These are phyloP conservation scores for Dipodomys merriami DNA, from an alignment of 2,113 vertebrate genomes.

Conservation along the genomic window DNA sequence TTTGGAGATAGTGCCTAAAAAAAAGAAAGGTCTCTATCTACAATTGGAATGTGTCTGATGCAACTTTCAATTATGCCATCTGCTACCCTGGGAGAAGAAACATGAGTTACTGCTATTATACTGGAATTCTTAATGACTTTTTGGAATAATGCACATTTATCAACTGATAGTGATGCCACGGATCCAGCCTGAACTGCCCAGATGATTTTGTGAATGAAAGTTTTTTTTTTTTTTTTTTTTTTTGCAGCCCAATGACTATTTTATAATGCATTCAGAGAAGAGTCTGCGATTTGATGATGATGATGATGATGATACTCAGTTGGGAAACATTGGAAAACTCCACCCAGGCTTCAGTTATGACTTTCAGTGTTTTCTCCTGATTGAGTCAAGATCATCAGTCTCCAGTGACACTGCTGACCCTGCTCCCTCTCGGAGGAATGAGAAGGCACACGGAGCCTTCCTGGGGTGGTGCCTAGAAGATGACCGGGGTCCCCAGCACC, in stretches of 20 bases:
- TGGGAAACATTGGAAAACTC: neutral
- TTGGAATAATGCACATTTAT: too few species aligned
- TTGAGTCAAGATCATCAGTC: neutral
- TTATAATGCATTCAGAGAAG: neutral
- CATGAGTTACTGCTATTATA: neutral
- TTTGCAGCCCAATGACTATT: neutral
- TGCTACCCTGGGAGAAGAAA: neutral
- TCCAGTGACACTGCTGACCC: neutral
- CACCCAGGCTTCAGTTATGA: rapidly evolving
- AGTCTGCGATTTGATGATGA: neutral
- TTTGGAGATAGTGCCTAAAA: neutral
- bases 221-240: neutral
- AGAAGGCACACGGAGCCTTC: neutral
- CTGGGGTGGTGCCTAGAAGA: neutral
- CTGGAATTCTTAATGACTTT: neutral
- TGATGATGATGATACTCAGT: neutral
- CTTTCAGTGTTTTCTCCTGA: neutral
- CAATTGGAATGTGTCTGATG: neutral
- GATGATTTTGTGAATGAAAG: neutral
- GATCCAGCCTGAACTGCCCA: neutral
- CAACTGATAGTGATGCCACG: neutral
- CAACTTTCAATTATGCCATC: neutral
- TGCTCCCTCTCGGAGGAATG: neutral
- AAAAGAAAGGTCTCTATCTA: neutral
- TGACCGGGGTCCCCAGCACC: too few species aligned